Evolutionary conservation across 1,140 invertebrate species (phyloP).

Genomic region (Lethrus apterus): DNA sequence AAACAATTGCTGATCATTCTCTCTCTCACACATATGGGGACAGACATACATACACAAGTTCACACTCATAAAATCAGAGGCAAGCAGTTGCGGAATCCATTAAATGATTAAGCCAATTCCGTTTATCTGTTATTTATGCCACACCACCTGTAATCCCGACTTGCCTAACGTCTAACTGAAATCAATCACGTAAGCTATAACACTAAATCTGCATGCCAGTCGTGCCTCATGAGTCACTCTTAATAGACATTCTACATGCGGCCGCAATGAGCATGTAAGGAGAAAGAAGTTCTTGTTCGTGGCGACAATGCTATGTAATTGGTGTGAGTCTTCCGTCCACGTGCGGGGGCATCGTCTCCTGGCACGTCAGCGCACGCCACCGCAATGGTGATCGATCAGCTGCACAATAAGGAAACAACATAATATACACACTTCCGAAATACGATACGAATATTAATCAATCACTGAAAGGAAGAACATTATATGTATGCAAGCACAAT

Average conservation of each 20-base stretch:
- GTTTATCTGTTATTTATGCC: too few relatives aligned
- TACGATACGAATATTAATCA: constrained; percentile 4
- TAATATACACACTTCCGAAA: constrained; percentile 16
- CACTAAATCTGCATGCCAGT: constrained; percentile 18
- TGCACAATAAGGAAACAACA: background rate
- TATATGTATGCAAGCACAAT: background rate
- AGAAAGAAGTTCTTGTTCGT: background rate
- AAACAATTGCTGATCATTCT: too few relatives aligned
- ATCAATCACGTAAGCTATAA: constrained; percentile 16
- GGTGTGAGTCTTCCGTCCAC: constrained; percentile 23
- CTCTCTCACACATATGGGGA: too few relatives aligned
- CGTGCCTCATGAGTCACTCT: constrained; percentile 16
- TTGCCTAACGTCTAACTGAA: background rate
- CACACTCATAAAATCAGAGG: too few relatives aligned
- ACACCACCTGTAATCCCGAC: constrained; percentile 9
- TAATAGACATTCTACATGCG: constrained; percentile 17
- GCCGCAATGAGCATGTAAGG: constrained; percentile 5
- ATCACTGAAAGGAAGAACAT: background rate
- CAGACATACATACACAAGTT: too few relatives aligned
- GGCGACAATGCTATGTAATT: constrained; percentile 16
- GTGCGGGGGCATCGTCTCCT: constrained; percentile 18
- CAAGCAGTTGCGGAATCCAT: background rate
- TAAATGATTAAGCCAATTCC: background rate
- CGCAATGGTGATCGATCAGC: constrained; percentile 8
- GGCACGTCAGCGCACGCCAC: constrained; percentile 5